Percentiles rank a stretch among this genome's conserved stretches.
Conservation (phyloP, 2,888 invertebrate genomes). For the Ceriagrion tenellum region DNA sequence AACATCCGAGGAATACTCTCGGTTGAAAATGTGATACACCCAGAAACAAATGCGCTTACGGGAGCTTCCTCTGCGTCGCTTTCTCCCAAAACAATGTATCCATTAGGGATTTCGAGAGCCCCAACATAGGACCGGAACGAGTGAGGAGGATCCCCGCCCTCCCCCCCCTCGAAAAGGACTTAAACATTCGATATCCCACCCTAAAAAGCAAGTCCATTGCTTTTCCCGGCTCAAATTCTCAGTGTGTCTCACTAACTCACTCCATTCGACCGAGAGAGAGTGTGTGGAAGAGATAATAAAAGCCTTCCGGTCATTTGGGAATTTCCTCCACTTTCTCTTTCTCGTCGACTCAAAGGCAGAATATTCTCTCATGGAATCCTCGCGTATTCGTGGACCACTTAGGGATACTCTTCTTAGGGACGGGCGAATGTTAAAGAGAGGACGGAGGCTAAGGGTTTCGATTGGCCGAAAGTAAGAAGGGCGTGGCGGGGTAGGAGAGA, state of each 20-base stretch:
- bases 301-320: slow-evolving; percentile 20
- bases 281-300: background rate
- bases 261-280: background rate
- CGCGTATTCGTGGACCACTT: background rate
- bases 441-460: background rate
- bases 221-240: background rate
- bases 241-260: background rate
- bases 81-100: background rate
- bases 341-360: background rate
- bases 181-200: background rate
- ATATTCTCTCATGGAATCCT: background rate
- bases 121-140: background rate
- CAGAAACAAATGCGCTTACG: background rate
- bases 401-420: background rate
- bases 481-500: background rate
- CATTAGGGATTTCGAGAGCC: background rate
- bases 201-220: background rate
- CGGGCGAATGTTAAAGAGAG: background rate
- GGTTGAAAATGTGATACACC: background rate
- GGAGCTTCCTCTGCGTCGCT: background rate
- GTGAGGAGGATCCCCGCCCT: background rate
- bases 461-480: background rate
- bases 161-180: background rate
- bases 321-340: background rate
- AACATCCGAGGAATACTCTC: background rate